Evolutionary conservation across 2,888 invertebrate species (phyloP).

Genomic region (Ophion obscuratus): DNA sequence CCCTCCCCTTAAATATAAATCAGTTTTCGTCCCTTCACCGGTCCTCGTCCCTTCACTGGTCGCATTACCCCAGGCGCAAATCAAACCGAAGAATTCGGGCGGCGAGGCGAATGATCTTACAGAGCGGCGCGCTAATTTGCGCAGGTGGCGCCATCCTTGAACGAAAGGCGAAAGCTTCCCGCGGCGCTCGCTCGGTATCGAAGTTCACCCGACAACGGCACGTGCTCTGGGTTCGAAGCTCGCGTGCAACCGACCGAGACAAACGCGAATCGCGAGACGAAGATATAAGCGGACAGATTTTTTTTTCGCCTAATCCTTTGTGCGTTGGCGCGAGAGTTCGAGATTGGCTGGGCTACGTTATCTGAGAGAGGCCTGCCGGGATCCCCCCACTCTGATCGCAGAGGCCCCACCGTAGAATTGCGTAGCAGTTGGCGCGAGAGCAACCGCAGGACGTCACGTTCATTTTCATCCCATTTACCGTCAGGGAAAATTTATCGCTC

Average conservation of each 20-base stretch:
- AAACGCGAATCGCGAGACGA: not conserved
- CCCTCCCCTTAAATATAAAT: no score
- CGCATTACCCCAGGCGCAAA: no score
- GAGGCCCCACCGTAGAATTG: constrained; percentile 23
- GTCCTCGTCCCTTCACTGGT: no score
- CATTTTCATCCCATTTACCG: constrained; percentile 37
- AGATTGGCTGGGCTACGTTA: constrained; percentile 41
- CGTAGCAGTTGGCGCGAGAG: constrained; percentile 27
- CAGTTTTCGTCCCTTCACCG: no score
- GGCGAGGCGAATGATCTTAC: not conserved
- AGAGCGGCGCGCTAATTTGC: not conserved
- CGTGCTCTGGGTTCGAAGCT: not conserved
- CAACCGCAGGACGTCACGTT: constrained; percentile 19
- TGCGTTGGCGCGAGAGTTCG: constrained; percentile 52
- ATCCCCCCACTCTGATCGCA: constrained; percentile 23
- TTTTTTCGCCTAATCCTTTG: not conserved
- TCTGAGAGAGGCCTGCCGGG: constrained; percentile 34
- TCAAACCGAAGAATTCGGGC: not conserved
- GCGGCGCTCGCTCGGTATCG: not conserved
- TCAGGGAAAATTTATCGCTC: constrained; percentile 23
- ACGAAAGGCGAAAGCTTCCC: not conserved
- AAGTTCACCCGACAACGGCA: not conserved
- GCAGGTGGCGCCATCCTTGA: constrained; percentile 10
- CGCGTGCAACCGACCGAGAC: not conserved
- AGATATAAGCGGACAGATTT: constrained; percentile 25